Base-by-base conservation (phyloP, 2,888 invertebrate species). In the Campaea margaritaria region DNA sequence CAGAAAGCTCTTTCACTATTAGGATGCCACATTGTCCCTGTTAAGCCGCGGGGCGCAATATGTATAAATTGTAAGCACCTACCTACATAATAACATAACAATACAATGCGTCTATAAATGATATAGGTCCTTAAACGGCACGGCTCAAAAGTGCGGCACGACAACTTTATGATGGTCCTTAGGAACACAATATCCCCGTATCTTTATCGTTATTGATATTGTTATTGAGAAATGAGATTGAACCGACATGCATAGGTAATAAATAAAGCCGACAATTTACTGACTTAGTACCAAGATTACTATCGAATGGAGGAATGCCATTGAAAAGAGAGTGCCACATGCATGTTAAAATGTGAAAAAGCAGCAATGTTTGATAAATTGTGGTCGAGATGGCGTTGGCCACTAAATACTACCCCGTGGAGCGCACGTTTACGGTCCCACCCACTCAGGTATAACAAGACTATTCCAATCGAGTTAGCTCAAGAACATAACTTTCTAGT, bases 401-500 rank as follows among this genome's bases (percentile, higher is more conserved):
- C 44, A 65, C 53, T 67, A 66, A 64, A 64, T 48, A 68, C 64
- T 58, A 71, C 67, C 67, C 64, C 58, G 64, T 65, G 64, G 55
- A 58, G 66, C 58, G 67, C 58, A 62, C 68, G 59, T 58, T n/a
- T 67, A 53, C 34, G 60, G 54, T 65, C 55, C 74, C 75, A 76
- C 76, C 55, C 60, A 56, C 51, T 56, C 55, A 78, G 69, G 70
- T 70, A 69, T 68, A 65, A 73, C 31, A 36, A 67, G 86, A 82
- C 82, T 88, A 85, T 85, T 82, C 79, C 82, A 83, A 86, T 83
- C 85, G 83, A 89, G 84, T 89, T 86, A 85, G 82, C 81, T 82
- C 80, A 83, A 86, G 88, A 87, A 86, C 87, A 90, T 91, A 76
- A 87, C 91, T 92, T 91, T 91, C 91, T 91, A 91, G 86, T 92